Conservation (phyloP, 2,113 vertebrate species). For the Esox niger region DNA sequence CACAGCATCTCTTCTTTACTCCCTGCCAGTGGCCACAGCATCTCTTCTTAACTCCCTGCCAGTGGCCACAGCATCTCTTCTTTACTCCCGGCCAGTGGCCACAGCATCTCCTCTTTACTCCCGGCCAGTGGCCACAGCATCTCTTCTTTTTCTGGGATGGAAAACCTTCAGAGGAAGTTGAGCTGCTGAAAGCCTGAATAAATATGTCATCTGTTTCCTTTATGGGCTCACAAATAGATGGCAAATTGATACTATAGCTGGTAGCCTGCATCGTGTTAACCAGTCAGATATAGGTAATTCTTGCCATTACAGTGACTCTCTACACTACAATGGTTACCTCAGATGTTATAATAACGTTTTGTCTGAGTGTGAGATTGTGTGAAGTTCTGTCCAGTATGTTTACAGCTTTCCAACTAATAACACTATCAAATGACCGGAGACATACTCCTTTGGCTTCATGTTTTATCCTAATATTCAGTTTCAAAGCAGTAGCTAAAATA, state of each 20-base stretch:
- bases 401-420: background rate
- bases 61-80: too few relatives aligned
- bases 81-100: too few relatives aligned
- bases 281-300: constrained; percentile 31
- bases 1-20: too few relatives aligned
- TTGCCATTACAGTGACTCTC: constrained; percentile 16
- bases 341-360: constrained; percentile 11
- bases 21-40: too few relatives aligned
- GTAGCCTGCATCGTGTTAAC: constrained; percentile 56
- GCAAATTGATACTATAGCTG: too few relatives aligned
- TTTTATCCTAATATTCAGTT: constrained; percentile 60
- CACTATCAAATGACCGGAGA: background rate
- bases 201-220: constrained; percentile 46
- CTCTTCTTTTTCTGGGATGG: too few relatives aligned
- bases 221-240: constrained; percentile 57
- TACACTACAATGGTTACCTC: constrained; percentile 19
- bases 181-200: too few relatives aligned
- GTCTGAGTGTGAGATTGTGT: background rate
- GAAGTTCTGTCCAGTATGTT: constrained; percentile 9
- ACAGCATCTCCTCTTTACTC: too few relatives aligned
- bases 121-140: too few relatives aligned
- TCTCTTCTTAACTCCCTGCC: too few relatives aligned
- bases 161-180: too few relatives aligned
- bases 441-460: background rate
- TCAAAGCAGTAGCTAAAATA: constrained; percentile 69